Conservation (phyloP, 2,797 vertebrate species). For the Dallia pectoralis region DNA sequence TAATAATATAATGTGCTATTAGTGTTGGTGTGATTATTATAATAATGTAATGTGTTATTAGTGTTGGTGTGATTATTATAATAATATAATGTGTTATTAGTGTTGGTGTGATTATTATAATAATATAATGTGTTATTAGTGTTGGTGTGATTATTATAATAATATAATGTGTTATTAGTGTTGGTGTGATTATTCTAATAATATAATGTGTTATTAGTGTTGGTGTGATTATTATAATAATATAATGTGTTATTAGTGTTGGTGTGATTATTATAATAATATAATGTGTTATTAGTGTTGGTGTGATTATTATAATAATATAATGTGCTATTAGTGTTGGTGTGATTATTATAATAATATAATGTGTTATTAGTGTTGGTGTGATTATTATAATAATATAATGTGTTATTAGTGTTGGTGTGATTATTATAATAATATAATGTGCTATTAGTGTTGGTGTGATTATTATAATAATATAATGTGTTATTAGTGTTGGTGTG, state of each 20-base stretch:
- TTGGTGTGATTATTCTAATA: neutral
- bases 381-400: neutral
- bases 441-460: too few species aligned
- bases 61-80: neutral
- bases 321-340: too few species aligned
- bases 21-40: neutral
- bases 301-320: neutral
- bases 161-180: too few species aligned
- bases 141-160: neutral
- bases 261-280: neutral
- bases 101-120: neutral
- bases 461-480: neutral
- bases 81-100: too few species aligned
- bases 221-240: neutral
- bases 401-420: too few species aligned
- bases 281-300: too few species aligned
- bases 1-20: neutral
- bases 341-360: neutral
- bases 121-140: too few species aligned
- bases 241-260: too few species aligned
- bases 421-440: neutral
- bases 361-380: too few species aligned
- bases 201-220: too few species aligned
- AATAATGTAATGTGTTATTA: neutral
- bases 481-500: too few species aligned